phyloP scores from a whole-genome alignment of 2,888 invertebrate species.

The Ernsta delagoae region DNA sequence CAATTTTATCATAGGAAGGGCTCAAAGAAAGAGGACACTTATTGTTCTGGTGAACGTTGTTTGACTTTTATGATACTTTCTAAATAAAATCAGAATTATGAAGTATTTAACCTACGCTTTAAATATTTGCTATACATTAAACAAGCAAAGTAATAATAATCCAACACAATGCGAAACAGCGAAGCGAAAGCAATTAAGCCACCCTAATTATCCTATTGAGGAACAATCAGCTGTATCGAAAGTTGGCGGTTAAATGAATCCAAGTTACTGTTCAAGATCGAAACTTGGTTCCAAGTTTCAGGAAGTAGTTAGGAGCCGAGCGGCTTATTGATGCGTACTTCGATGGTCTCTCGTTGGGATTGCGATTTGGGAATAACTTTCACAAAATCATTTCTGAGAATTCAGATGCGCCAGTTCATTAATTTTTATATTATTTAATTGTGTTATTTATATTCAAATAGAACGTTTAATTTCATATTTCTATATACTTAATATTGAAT shows the following conservation, averaged over 20 bases:
- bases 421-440: too few relatives aligned
- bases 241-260: slow-evolving; percentile 26
- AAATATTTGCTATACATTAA: background rate
- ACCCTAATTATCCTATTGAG: slow-evolving; percentile 20
- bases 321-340: slow-evolving; percentile 14
- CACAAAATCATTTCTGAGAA: background rate
- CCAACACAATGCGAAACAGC: background rate
- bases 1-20: too few relatives aligned
- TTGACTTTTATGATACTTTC: too few relatives aligned
- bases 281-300: slow-evolving; percentile 24
- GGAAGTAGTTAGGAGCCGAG: slow-evolving; percentile 4
- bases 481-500: too few relatives aligned
- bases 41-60: too few relatives aligned
- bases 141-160: background rate
- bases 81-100: too few relatives aligned
- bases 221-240: slow-evolving; percentile 10
- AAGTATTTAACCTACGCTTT: too few relatives aligned
- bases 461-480: too few relatives aligned
- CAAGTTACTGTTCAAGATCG: slow-evolving; percentile 6
- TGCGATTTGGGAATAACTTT: background rate
- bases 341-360: background rate
- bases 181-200: slow-evolving; percentile 11
- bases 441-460: too few relatives aligned
- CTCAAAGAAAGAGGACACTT: too few relatives aligned
- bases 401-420: background rate